phyloP scores from a whole-genome alignment of 2,797 vertebrate genomes.

The Malurus leucopterus region DNA sequence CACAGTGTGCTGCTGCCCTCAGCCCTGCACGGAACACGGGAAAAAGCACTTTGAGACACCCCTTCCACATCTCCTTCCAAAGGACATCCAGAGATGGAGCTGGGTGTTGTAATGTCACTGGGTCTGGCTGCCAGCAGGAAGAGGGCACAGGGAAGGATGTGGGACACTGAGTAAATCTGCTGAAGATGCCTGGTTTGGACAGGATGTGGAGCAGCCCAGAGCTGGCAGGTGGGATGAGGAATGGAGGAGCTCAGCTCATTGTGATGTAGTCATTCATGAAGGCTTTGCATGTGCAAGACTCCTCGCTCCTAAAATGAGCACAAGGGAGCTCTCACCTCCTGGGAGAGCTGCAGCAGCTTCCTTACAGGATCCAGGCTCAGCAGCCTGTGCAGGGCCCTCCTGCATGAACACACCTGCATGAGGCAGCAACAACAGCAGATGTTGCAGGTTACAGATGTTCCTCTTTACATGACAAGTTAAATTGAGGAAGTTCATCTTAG shows the following conservation, averaged over 20 bases:
- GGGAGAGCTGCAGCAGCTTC: not conserved
- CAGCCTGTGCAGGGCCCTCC: not conserved
- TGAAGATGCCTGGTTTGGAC: not conserved
- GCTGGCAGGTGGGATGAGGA: not conserved
- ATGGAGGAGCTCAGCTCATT: not conserved
- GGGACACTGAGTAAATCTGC: slow-evolving; percentile 2
- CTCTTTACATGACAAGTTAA: slow-evolving; percentile 75
- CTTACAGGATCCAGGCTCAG: not conserved
- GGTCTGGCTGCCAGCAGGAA: not conserved
- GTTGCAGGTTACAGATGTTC: not conserved
- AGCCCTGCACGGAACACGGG: not conserved
- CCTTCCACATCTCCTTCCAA: not conserved
- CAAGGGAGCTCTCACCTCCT: not conserved
- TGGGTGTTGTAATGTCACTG: not conserved
- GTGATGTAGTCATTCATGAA: not conserved
- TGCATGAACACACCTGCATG: not conserved
- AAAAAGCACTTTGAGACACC: not conserved
- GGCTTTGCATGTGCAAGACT: not conserved
- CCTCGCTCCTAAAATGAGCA: not conserved
- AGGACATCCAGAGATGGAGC: not conserved
- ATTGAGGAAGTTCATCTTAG: slow-evolving; percentile 67
- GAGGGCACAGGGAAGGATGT: slow-evolving; percentile 2
- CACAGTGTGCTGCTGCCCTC: not conserved
- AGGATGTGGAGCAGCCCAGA: slow-evolving; percentile 30
- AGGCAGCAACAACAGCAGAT: not conserved